Conservation (phyloP, 2,113 vertebrate species). For the Cheilinus undulatus region DNA sequence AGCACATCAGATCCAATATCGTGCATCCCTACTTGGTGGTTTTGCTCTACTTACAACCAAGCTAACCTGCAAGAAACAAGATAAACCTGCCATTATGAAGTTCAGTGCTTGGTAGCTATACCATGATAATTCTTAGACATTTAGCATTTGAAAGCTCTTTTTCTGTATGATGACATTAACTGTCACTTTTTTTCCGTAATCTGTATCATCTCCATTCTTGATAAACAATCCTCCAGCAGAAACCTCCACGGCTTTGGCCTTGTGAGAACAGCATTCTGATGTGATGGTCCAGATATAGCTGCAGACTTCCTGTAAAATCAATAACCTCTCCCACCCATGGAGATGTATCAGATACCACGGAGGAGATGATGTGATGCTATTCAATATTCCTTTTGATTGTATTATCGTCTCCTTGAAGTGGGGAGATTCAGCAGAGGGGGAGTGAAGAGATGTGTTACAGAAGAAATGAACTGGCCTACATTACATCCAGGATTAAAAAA, state of each 20-base stretch:
- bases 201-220: neutral
- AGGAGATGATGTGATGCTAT: slow-evolving; percentile 27
- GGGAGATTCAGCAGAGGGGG: slow-evolving; percentile 4
- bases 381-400: slow-evolving; percentile 37
- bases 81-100: too few species aligned
- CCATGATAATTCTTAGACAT: too few species aligned
- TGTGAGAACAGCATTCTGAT: slow-evolving; percentile 22
- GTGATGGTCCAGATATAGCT: slow-evolving; percentile 7
- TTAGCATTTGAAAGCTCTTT: neutral
- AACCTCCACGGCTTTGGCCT: neutral
- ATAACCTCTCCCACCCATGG: slow-evolving; percentile 30
- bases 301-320: slow-evolving; percentile 49
- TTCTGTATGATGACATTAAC: neutral
- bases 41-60: too few species aligned
- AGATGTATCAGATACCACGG: slow-evolving; percentile 24
- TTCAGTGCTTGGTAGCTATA: neutral
- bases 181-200: neutral
- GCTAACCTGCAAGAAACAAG: too few species aligned
- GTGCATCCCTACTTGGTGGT: too few species aligned
- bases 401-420: slow-evolving; percentile 27
- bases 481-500: neutral
- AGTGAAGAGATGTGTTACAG: neutral
- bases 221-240: neutral
- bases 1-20: too few species aligned
- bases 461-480: neutral